These are phyloP conservation scores for Glaucidium brasilianum DNA, from an alignment of 2,113 vertebrate genomes.

Conservation along the genomic window DNA sequence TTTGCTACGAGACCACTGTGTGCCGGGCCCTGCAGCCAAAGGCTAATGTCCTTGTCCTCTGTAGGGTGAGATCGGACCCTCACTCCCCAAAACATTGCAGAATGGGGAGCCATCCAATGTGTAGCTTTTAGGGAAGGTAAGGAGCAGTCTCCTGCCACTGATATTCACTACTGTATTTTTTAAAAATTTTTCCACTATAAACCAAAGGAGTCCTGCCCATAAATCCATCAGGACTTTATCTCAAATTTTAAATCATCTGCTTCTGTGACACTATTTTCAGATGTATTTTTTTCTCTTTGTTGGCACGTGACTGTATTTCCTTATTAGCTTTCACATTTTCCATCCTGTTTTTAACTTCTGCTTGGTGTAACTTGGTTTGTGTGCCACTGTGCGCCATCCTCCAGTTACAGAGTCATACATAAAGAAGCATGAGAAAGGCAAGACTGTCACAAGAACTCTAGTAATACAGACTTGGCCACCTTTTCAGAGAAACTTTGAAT, in stretches of 20 bases:
- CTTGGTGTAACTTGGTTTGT: not conserved
- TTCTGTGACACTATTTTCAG: not conserved
- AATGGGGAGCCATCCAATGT: not conserved
- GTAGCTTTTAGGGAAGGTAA: not conserved
- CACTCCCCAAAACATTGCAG: not conserved
- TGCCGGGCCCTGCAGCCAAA: not conserved
- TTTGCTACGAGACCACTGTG: not conserved
- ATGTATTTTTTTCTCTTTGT: not conserved
- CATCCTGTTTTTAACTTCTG: not conserved
- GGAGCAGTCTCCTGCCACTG: not conserved
- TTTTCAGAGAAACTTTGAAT: not conserved
- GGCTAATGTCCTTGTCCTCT: not conserved
- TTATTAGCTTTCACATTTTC: constrained; percentile 18
- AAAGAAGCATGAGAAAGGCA: not conserved
- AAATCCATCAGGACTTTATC: not conserved
- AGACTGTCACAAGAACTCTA: not conserved
- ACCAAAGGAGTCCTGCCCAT: not conserved
- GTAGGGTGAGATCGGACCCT: not conserved
- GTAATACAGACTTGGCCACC: not conserved
- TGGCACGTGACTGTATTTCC: not conserved
- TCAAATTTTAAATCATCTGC: not conserved
- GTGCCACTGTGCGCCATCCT: not conserved
- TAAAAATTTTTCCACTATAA: not conserved
- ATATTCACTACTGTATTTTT: not conserved
- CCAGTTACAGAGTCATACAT: not conserved